phyloP scores from a whole-genome alignment of 2,113 vertebrate species.

The Trochalopteron elliotii region DNA sequence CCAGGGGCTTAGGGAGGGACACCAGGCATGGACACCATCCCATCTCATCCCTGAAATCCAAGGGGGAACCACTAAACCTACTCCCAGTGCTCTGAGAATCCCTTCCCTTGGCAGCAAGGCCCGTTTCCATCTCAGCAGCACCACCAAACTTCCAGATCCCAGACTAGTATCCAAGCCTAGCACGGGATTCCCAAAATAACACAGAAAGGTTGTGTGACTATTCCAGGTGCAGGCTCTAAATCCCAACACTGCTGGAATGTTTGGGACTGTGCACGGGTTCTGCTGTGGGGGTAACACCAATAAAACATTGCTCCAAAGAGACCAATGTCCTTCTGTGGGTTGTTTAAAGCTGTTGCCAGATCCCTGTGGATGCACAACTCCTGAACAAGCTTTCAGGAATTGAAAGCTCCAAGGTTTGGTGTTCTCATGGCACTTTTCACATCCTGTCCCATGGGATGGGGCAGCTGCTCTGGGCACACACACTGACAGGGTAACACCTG shows the following conservation, averaged over 20 bases:
- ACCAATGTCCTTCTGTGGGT: background rate
- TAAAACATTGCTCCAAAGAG: background rate
- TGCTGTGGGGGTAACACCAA: background rate
- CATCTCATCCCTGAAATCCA: background rate
- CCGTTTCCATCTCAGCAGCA: background rate
- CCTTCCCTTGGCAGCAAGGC: background rate
- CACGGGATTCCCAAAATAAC: accelerated
- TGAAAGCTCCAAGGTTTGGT: background rate
- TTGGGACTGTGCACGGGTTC: background rate
- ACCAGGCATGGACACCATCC: accelerated
- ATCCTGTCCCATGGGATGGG: background rate
- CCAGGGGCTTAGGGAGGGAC: background rate
- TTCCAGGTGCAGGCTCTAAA: background rate
- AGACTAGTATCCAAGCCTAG: background rate
- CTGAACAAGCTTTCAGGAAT: background rate
- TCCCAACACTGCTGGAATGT: background rate
- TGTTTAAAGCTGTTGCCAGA: background rate
- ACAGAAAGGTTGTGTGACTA: background rate
- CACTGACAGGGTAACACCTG: background rate
- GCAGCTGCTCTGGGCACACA: background rate
- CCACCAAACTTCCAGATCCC: background rate
- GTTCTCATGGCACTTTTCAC: background rate
- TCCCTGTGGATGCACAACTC: background rate
- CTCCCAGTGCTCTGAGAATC: accelerated
- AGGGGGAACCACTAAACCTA: background rate